Percentiles rank a stretch among this genome's conserved stretches.
Evolutionary conservation across 2,888 invertebrate genomes (phyloP).

Genomic region (Chaetogeoica ovagalla): DNA sequence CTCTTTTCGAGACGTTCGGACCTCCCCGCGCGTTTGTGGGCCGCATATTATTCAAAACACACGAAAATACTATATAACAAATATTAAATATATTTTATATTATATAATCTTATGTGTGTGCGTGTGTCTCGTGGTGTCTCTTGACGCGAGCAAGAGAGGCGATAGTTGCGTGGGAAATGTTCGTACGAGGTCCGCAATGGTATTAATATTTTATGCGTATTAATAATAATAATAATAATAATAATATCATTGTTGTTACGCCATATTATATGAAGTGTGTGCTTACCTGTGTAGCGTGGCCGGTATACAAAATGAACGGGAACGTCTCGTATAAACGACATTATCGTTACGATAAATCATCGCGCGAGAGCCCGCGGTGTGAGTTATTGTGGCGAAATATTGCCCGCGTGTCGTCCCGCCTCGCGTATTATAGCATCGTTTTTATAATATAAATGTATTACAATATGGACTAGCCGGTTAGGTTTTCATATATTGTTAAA

Average conservation of each 20-base stretch:
- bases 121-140: background rate
- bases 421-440: background rate
- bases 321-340: background rate
- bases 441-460: background rate
- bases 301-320: background rate
- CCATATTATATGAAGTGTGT: background rate
- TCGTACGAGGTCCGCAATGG: background rate
- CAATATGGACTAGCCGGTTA: too few relatives aligned
- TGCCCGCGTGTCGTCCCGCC: background rate
- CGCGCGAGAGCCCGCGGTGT: background rate
- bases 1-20: too few relatives aligned
- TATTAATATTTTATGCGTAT: background rate
- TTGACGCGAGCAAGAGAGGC: background rate
- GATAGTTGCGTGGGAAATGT: slow-evolving; percentile 4
- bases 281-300: background rate
- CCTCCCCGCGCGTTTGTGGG: background rate
- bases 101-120: too few relatives aligned
- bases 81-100: too few relatives aligned
- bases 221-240: too few relatives aligned
- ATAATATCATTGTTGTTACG: background rate
- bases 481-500: too few relatives aligned
- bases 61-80: too few relatives aligned
- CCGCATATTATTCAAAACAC: background rate
- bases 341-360: slow-evolving; percentile 36
- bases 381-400: slow-evolving; percentile 34